Base-by-base conservation (phyloP, 1,140 invertebrate species). In the Anastrepha obliqua region DNA sequence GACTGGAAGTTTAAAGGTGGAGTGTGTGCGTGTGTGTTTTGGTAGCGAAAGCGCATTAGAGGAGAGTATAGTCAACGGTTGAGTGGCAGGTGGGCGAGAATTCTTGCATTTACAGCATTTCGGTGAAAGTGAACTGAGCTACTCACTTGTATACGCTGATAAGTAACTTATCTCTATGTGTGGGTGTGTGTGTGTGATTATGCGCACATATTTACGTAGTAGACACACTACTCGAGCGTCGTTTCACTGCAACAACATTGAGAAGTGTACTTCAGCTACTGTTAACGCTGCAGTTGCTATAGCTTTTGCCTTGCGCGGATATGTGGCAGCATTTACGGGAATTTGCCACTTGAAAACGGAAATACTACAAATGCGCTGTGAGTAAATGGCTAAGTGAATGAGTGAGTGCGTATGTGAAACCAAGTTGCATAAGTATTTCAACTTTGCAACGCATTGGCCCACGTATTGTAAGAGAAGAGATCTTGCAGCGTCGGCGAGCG, bases 341-440 rank as follows among this genome's bases (percentile, higher is more conserved):
- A 74, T 74, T 74, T 51, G 70, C 70, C 70, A 74, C 70, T 74
- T 74, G 17, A 74, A 74, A 74, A 51, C 70, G 70, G 70, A 74
- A 74, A 51, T 74, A n/a, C 44, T 74, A 74, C 70, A 74, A 74
- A 74, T 47, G 44, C 44, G 70, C 70, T 74, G 44, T 74, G 70
- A 74, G 70, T 74, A 74, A 74, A 74, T 74, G 70, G 70, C 70
- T 74, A 74, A 74, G 70, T 74, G 70, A 74, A 74, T 74, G 70
- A 74, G 44, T 74, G 70, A 74, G 44, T 29, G 29, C 44, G n/a
- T 74, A 74, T 47, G 70, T 74, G 70, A 74, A 70, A 70, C 39
- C 13, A 51, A 47, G 44, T 44, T 42, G 65, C 65, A 74, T 74
- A 74, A 17, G 70, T 13, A 74, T 6, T 29, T 51, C 39, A 42